Evolutionary conservation across 1,140 invertebrate genomes (phyloP), one percentile per base, ranked within the genome.

Genomic region (Cardiocondyla obscurior): DNA sequence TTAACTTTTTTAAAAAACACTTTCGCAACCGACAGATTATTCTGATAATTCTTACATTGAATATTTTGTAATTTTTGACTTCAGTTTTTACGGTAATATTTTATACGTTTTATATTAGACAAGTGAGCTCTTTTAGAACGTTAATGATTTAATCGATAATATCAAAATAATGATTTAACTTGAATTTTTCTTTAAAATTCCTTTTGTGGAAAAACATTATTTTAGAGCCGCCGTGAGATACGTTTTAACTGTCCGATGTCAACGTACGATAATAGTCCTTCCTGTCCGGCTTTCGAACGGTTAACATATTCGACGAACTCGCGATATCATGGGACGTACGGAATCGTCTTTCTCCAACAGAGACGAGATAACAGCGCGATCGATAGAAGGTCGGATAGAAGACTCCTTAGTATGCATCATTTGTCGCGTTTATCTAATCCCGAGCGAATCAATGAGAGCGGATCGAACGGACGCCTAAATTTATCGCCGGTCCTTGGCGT

Each of bases 381-480:
- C 57, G 36, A 79, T 79, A 53, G 16, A 33, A 65, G 74, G 16
- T 19, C 55, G 19, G 70, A 49, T 16, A 33, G 72, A 62, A 62
- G 62, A 51, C 22, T 69, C 10, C 25, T 79, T 69, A 55, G 49
- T 42, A 79, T 79, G 62, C 74, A 79, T 79, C 62, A 79, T 79
- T 79, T 74, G 72, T 74, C 55, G 72, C 55, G 72, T 74, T 74
- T 69, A 69, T 79, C 62, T 69, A 79, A 79, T 69, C 74, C 33
- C 14, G 22, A n/a, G 74, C 46, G 62, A 69, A 79, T 79, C 74
- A 79, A 79, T 79, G 74, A 79, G 33, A 39, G 12, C 46, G 44
- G 19, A 77, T 77, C 60, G 74, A 77, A 77, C 33, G 60, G 62
- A 33, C 49, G 62, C 46, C 46, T 79, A 67, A 77, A 77, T 69